Conservation (phyloP, 2,888 invertebrate genomes). For the Torymus aiolomorphi region DNA sequence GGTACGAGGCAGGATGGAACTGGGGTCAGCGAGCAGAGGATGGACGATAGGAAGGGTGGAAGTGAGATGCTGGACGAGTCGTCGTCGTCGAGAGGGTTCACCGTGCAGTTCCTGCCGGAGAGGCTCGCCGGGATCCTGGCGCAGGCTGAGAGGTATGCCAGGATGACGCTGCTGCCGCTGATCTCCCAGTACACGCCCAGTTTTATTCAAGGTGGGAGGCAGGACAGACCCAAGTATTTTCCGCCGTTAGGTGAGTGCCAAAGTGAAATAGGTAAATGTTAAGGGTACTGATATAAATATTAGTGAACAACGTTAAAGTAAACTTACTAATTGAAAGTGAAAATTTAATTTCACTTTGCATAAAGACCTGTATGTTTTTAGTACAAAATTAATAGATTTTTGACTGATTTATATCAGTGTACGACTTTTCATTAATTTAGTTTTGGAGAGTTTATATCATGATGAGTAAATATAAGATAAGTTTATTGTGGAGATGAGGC, state of each 20-base stretch:
- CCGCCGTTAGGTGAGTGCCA: constrained; percentile 77
- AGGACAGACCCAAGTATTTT: constrained; percentile 80
- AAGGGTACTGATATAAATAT: no score
- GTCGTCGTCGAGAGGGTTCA: constrained; percentile 73
- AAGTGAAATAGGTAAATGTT: no score
- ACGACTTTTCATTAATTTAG: no score
- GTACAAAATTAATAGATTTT: no score
- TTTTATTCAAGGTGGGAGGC: constrained; percentile 74
- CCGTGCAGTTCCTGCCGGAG: constrained; percentile 88
- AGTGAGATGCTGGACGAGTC: constrained; percentile 70
- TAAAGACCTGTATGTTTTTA: no score
- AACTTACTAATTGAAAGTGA: no score
- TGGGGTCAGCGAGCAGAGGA: constrained; percentile 61
- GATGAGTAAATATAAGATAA: no score
- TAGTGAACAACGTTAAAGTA: no score
- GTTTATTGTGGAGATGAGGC: no score
- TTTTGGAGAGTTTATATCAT: no score
- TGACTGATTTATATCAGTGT: no score
- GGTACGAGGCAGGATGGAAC: constrained; percentile 72
- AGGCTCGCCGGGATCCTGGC: constrained; percentile 87
- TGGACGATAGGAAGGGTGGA: constrained; percentile 65
- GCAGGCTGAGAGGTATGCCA: constrained; percentile 88
- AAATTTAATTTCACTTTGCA: no score
- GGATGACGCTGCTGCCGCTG: constrained; percentile 85
- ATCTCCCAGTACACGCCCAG: constrained; percentile 88